phyloP scores from a whole-genome alignment of 1,140 invertebrate species.

The Sitodiplosis mosellana region DNA sequence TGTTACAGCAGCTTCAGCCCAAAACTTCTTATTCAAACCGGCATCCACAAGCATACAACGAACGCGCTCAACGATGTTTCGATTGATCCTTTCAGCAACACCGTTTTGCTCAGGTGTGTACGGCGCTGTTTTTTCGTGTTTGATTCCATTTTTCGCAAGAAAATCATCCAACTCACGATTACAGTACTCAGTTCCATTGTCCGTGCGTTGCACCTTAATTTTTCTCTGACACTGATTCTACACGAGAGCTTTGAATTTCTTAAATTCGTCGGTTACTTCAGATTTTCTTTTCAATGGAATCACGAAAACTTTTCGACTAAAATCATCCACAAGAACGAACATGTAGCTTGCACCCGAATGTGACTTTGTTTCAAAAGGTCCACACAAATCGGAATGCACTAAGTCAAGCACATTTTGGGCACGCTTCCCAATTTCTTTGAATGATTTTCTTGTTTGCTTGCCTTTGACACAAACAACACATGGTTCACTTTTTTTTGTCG shows the following conservation, averaged over 20 bases:
- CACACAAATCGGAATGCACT: too few species aligned
- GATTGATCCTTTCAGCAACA: conserved; percentile 20
- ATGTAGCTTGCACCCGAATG: conserved; percentile 20
- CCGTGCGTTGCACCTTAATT: conserved; percentile 10
- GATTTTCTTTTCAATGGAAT: conserved; percentile 24
- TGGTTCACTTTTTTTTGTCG: not conserved
- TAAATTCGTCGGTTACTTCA: conserved; percentile 19
- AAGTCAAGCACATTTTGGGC: conserved; percentile 15
- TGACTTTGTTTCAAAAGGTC: conserved; percentile 16
- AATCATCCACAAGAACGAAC: too few species aligned
- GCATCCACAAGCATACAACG: conserved; percentile 18
- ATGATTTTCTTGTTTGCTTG: conserved; percentile 11
- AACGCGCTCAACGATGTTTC: conserved; percentile 19
- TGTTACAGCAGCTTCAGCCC: conserved; percentile 24
- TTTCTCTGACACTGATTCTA: conserved; percentile 11
- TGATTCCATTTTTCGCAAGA: conserved; percentile 15
- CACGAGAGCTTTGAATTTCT: conserved; percentile 11
- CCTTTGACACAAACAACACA: conserved; percentile 14
- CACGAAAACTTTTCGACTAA: conserved; percentile 14
- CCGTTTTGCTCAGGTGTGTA: conserved; percentile 25
- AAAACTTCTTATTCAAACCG: conserved; percentile 15
- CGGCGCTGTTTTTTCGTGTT: conserved; percentile 9
- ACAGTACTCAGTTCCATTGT: conserved; percentile 26
- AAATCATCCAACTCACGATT: conserved; percentile 17
- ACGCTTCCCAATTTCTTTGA: conserved; percentile 11